Evolutionary conservation across 2,888 invertebrate genomes (phyloP).

Genomic region (Synanthedon vespiformis): DNA sequence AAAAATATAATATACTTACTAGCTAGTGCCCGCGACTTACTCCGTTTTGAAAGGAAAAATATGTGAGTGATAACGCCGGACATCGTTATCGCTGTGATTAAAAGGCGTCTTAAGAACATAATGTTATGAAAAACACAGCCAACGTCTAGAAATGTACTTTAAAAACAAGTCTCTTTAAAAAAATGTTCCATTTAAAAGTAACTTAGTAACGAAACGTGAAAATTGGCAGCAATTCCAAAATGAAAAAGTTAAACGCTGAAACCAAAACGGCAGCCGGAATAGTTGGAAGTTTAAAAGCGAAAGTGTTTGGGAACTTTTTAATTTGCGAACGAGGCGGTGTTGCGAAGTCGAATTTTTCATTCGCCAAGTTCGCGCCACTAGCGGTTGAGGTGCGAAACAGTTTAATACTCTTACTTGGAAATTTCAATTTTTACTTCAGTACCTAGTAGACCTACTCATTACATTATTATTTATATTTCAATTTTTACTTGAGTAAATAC

Average conservation of each 20-base stretch:
- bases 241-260: slow-evolving; percentile 30
- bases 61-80: no score
- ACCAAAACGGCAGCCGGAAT: slow-evolving; percentile 55
- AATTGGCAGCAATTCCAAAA: slow-evolving; percentile 9
- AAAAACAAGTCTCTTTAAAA: no score
- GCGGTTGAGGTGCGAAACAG: slow-evolving; percentile 22
- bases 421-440: slow-evolving; percentile 12
- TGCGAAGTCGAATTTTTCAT: slow-evolving; percentile 56
- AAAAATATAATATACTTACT: no score
- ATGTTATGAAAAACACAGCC: no score
- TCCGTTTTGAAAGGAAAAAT: no score
- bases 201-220: background rate
- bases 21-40: no score
- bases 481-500: slow-evolving; percentile 1
- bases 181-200: background rate
- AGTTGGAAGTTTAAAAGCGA: slow-evolving; percentile 49
- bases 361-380: slow-evolving; percentile 20
- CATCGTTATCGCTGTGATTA: no score
- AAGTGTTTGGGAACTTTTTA: slow-evolving; percentile 59
- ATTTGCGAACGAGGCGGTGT: slow-evolving; percentile 41
- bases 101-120: no score
- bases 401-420: slow-evolving; percentile 35
- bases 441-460: no score
- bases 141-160: no score
- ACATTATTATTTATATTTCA: no score